Percentiles rank a stretch among this genome's conserved stretches.
Evolutionary conservation across 2,888 invertebrate genomes (phyloP).

Genomic region (Ferdinandea cuprea): DNA sequence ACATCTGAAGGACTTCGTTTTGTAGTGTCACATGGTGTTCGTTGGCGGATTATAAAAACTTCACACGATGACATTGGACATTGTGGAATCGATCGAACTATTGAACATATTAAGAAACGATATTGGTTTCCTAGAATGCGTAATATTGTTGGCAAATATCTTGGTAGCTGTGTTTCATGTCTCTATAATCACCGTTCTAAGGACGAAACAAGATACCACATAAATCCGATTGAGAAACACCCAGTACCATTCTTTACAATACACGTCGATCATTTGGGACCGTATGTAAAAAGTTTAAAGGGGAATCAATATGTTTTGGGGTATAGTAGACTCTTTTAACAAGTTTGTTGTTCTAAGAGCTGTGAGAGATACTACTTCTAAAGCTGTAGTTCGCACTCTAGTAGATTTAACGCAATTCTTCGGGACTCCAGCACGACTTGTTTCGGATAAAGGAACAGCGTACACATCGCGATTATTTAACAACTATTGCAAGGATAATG

Average conservation of each 20-base stretch:
- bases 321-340: no score
- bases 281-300: slow-evolving; percentile 27
- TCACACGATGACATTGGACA: slow-evolving; percentile 67
- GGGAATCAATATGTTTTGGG: slow-evolving; percentile 42
- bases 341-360: not conserved
- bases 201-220: slow-evolving; percentile 1
- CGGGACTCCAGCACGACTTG: slow-evolving; percentile 59
- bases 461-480: slow-evolving; percentile 70
- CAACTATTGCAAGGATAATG: slow-evolving; percentile 56
- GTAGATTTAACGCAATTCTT: slow-evolving; percentile 53
- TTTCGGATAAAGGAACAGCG: slow-evolving; percentile 71
- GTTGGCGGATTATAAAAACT: slow-evolving; percentile 49
- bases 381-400: slow-evolving; percentile 10
- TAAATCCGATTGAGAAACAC: slow-evolving; percentile 18
- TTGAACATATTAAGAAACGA: slow-evolving; percentile 46
- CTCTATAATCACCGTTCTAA: slow-evolving; percentile 58
- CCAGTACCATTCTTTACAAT: slow-evolving; percentile 34
- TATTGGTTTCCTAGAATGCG: slow-evolving; percentile 68
- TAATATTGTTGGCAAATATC: slow-evolving; percentile 55
- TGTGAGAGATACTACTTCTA: slow-evolving; percentile 11
- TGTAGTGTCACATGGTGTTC: slow-evolving; percentile 54
- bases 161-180: slow-evolving; percentile 58
- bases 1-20: slow-evolving; percentile 41
- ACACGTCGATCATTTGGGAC: slow-evolving; percentile 55
- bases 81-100: slow-evolving; percentile 48